These are phyloP conservation scores for Camponotus fellah DNA, from an alignment of 2,888 invertebrate genomes.

Conservation along the genomic window DNA sequence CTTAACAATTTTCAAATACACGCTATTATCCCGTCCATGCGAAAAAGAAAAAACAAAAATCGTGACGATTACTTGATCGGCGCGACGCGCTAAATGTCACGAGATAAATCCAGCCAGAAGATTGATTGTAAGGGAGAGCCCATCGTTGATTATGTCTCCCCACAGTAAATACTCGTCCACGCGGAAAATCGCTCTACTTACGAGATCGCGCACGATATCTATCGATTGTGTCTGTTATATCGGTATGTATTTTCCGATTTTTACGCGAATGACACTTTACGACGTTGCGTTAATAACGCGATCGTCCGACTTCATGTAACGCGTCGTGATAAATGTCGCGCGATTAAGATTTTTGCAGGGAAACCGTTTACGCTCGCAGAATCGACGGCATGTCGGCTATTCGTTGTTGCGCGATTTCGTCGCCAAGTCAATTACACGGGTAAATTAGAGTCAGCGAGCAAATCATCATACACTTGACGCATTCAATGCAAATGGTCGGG, in stretches of 20 bases:
- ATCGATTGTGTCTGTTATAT: conserved; percentile 12
- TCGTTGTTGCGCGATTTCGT: conserved; percentile 33
- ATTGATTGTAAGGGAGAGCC: not conserved
- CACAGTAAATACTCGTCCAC: conserved; percentile 1
- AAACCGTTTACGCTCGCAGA: conserved; percentile 18
- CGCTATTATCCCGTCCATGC: not conserved
- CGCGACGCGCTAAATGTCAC: not conserved
- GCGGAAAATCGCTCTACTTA: conserved; percentile 31
- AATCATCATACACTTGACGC: conserved; percentile 15
- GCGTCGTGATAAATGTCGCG: conserved; percentile 12
- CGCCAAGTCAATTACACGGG: conserved; percentile 35
- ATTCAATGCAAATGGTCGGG: not conserved
- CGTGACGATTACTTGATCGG: conserved; percentile 17
- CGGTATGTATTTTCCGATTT: not conserved
- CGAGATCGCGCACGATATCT: not conserved
- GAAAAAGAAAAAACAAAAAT: conserved; percentile 12
- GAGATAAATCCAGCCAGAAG: not conserved
- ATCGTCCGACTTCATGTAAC: conserved; percentile 1
- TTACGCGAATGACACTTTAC: not conserved
- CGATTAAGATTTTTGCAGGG: conserved; percentile 20
- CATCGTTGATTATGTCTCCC: conserved; percentile 3
- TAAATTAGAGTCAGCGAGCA: conserved; percentile 35
- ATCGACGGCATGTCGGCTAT: conserved; percentile 4
- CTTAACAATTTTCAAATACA: conserved; percentile 1
- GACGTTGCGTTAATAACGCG: conserved; percentile 6